Percentiles rank a stretch among this genome's conserved stretches.
Evolutionary conservation across 2,113 vertebrate species (phyloP).

Genomic region (Sialia sialis): DNA sequence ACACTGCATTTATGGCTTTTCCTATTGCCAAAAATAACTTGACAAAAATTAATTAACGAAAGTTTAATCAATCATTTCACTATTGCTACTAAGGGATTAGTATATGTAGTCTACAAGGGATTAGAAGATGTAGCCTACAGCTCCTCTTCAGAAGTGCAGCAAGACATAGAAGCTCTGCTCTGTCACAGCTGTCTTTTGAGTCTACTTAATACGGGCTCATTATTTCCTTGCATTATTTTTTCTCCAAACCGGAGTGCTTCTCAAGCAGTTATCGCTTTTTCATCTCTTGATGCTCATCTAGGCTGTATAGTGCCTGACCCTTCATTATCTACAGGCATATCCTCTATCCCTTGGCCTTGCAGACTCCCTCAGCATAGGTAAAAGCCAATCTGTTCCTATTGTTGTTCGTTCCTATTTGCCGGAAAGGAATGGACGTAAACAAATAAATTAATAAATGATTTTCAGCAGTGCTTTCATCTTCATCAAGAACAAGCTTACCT

Average conservation of each 20-base stretch:
- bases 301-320: neutral
- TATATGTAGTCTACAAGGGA: neutral
- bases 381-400: neutral
- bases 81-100: neutral
- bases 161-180: neutral
- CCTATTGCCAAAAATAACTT: neutral
- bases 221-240: neutral
- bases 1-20: neutral
- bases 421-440: neutral
- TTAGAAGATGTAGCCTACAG: neutral
- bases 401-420: neutral
- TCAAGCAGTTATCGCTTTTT: neutral
- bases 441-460: neutral
- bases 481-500: neutral
- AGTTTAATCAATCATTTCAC: neutral
- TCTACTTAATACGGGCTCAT: neutral
- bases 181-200: neutral
- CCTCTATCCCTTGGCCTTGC: neutral
- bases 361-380: neutral
- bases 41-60: neutral
- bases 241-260: neutral
- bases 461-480: neutral
- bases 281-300: neutral
- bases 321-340: neutral
- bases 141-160: neutral